Conservation (phyloP, 2,888 invertebrate genomes). For the Neoaliturus tenellus region DNA sequence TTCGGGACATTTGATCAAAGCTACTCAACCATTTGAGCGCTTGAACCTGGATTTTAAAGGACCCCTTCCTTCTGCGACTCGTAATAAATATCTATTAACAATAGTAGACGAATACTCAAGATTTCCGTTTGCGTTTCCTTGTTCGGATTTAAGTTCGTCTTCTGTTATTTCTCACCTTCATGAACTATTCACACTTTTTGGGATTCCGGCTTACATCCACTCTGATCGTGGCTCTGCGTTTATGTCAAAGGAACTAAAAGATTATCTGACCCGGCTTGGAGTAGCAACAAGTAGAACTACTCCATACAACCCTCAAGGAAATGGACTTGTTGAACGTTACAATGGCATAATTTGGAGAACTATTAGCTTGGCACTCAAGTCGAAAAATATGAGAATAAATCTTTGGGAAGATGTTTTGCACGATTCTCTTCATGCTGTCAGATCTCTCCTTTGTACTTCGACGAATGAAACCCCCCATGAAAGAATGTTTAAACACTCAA, state of each 20-base stretch:
- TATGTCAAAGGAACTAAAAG: conserved; percentile 10
- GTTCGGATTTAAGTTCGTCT: conserved; percentile 43
- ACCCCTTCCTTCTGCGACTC: background rate
- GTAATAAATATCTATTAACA: background rate
- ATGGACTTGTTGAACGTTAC: conserved; percentile 31
- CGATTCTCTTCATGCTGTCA: background rate
- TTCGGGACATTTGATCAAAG: background rate
- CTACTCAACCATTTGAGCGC: background rate
- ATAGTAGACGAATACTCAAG: conserved; percentile 28
- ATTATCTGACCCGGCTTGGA: background rate
- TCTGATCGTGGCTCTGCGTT: background rate
- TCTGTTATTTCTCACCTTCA: conserved; percentile 45
- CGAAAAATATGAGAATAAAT: background rate
- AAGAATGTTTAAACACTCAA: background rate
- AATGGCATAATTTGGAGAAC: background rate
- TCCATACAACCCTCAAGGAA: conserved; percentile 32
- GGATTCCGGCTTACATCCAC: background rate
- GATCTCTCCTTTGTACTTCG: background rate
- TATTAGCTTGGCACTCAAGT: background rate
- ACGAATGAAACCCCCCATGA: background rate
- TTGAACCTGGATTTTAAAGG: conserved; percentile 3
- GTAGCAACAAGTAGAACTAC: conserved; percentile 27
- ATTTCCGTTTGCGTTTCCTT: conserved; percentile 58
- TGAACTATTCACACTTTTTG: conserved; percentile 6
- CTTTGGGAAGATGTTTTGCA: background rate